Evolutionary conservation across 2,888 invertebrate genomes (phyloP), one percentile per base, ranked within the genome.

Genomic region (Hypselothyrea guttata): DNA sequence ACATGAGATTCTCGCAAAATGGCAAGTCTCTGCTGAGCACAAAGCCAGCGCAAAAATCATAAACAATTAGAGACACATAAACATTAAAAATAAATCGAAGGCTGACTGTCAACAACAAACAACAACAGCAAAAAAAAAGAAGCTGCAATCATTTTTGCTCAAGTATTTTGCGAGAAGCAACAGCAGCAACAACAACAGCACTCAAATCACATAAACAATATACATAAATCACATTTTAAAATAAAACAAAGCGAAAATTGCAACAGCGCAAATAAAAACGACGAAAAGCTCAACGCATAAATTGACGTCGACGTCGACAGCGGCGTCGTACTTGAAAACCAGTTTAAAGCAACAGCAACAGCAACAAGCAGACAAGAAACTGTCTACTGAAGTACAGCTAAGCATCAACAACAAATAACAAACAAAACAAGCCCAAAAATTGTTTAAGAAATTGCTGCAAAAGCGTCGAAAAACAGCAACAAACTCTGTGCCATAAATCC

Each of bases 11-110:
- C 22, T 22, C 22, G 22, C 1, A 28, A 41, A 47, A 22, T 27
- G 38, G 13, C 44, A 34, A 59, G 45, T 30, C 47, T 34, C 33
- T 27, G 44, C 35, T 54, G 37, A 60, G 66, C 57, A 42, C n/a
- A 74, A 75, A 54, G 41, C 30, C 30, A 54, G 38, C 47, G 35
- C 18, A 60, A 71, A 59, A 65, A 67, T 69, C 84, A 84, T 84
- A 84, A 84, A 84, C 85, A 84, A 82, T 79, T 85, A 71, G 84
- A 73, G 68, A 75, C 62, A 83, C 81, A 81, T 73, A 83, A 85
- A 75, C 86, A 85, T 79, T 83, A 78, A 83, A 81, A 85, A 83
- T 79, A 81, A 81, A 81, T 76, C 84, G 81, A 85, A 85, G 85
- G 78, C 84, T 78, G 78, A 44, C 61, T 77, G 78, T 64, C 69